phyloP scores from a whole-genome alignment of 2,113 vertebrate species.

The Rhineura floridana region DNA sequence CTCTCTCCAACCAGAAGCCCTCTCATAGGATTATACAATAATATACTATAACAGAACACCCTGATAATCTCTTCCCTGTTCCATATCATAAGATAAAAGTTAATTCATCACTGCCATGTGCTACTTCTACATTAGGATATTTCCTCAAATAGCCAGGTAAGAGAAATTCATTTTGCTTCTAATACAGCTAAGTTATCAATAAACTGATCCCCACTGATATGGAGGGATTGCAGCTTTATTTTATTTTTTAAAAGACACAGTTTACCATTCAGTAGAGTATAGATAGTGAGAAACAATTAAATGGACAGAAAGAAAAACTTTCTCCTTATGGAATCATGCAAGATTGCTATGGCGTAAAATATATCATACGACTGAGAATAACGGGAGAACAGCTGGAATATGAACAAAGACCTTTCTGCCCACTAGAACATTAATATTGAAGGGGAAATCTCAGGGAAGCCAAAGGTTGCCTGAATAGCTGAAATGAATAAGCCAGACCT shows the following conservation, averaged over 20 bases:
- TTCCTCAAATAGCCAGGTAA: background rate
- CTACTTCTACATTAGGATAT: background rate
- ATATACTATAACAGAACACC: background rate
- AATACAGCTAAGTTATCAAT: background rate
- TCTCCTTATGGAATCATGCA: background rate
- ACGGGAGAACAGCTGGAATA: constrained; percentile 10
- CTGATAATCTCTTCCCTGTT: background rate
- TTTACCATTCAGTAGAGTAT: background rate
- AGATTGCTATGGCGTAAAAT: background rate
- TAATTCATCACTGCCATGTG: background rate
- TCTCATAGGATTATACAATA: background rate
- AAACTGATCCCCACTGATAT: background rate
- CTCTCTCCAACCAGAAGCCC: background rate
- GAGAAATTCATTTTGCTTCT: background rate
- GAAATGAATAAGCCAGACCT: constrained; percentile 17
- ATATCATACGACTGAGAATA: background rate
- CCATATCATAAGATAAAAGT: background rate
- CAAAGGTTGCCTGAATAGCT: constrained; percentile 16
- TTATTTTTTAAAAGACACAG: background rate
- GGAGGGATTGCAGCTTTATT: background rate
- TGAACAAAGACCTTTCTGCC: constrained; percentile 29
- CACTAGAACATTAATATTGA: constrained; percentile 24
- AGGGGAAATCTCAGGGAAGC: constrained; percentile 5
- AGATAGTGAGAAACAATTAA: background rate
- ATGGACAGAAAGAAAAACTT: background rate